Percentiles rank a stretch among this genome's conserved stretches.
phyloP scores from a whole-genome alignment of 1,140 invertebrate genomes.

The Hyles euphorbiae region DNA sequence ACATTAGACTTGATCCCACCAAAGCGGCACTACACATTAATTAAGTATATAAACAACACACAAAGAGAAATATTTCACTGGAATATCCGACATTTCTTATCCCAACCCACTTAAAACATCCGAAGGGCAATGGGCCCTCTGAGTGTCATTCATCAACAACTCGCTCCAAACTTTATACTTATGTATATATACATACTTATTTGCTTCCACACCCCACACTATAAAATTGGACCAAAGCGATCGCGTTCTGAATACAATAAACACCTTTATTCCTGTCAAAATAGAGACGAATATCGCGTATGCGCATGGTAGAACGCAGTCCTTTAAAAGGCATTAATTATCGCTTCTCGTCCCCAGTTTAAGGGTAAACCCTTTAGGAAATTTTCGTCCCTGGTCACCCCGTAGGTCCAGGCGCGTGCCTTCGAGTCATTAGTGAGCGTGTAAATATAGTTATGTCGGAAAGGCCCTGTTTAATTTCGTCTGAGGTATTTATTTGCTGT shows the following conservation, averaged over 20 bases:
- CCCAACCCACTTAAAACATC: conserved; percentile 71
- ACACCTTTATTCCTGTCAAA: conserved; percentile 22
- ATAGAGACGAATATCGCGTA: conserved; percentile 27
- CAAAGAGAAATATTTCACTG: conserved; percentile 63
- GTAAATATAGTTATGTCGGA: conserved; percentile 54
- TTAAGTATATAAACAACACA: conserved; percentile 49
- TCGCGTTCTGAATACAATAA: conserved; percentile 34
- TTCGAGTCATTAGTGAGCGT: conserved; percentile 64
- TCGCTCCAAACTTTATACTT: conserved; percentile 68
- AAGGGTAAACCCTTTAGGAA: conserved; percentile 70
- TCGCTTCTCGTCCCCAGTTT: conserved; percentile 56
- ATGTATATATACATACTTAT: conserved; percentile 39
- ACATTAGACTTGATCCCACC: too few species aligned
- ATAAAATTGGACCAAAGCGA: conserved; percentile 64
- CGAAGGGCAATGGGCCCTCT: conserved; percentile 71
- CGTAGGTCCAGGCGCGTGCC: conserved; percentile 53
- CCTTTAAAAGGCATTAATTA: conserved; percentile 70
- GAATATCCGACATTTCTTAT: conserved; percentile 72
- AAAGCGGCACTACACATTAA: conserved; percentile 42
- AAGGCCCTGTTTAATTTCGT: conserved; percentile 47
- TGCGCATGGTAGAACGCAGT: conserved; percentile 39
- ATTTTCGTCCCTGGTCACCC: conserved; percentile 72
- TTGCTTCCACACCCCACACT: conserved; percentile 58
- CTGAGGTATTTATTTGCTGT: conserved; percentile 17
- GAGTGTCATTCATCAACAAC: conserved; percentile 75